Conservation (phyloP, 30 jellyfish, hydroid and myxozoan genomes). For the Cassiopea andromeda region DNA sequence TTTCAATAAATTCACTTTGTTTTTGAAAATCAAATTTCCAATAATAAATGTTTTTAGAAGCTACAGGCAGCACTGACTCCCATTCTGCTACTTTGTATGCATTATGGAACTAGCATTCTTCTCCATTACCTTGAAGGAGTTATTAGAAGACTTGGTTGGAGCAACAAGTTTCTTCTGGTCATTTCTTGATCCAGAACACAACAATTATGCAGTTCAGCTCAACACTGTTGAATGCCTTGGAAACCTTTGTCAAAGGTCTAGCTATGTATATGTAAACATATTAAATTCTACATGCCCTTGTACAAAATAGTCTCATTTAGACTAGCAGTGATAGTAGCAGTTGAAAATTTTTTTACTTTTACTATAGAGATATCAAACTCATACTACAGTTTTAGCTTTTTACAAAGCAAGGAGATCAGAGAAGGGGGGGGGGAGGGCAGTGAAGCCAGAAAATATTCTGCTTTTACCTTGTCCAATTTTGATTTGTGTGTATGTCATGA, state of each 20-base stretch:
- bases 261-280: no score
- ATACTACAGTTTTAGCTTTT: no score
- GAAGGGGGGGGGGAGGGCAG: no score
- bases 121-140: constrained; percentile 31
- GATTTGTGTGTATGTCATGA: not conserved
- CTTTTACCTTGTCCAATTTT: no score
- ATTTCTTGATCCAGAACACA: constrained; percentile 38
- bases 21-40: not conserved
- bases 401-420: no score
- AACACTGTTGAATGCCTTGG: constrained; percentile 81
- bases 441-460: no score
- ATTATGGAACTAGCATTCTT: not conserved
- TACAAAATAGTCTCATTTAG: no score
- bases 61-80: not conserved
- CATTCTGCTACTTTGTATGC: not conserved
- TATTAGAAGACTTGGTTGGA: constrained; percentile 43
- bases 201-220: constrained; percentile 41
- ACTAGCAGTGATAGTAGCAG: no score
- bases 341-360: no score
- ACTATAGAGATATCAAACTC: no score
- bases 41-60: not conserved
- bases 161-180: constrained; percentile 67
- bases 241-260: constrained; percentile 70
- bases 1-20: no score
- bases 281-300: no score